Conservation (phyloP, 2,888 invertebrate genomes). For the Aphidius colemani region DNA sequence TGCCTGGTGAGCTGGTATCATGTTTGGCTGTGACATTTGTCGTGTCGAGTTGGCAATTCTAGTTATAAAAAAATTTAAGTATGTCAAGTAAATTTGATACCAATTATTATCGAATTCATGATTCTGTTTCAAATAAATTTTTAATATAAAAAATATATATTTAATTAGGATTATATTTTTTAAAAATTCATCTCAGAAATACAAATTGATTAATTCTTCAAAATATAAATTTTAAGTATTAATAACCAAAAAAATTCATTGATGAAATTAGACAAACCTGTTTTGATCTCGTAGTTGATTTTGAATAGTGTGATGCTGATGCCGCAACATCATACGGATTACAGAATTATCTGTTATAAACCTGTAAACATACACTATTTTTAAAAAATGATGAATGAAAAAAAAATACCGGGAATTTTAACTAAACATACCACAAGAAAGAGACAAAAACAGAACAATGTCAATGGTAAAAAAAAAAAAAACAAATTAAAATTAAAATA, state of each 20-base stretch:
- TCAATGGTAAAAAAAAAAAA: neutral
- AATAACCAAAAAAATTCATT: neutral
- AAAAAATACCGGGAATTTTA: too few relatives aligned
- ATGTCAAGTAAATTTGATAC: too few relatives aligned
- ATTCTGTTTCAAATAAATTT: too few relatives aligned
- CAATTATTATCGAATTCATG: too few relatives aligned
- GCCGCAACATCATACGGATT: slow-evolving; percentile 59
- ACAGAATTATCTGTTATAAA: slow-evolving; percentile 44
- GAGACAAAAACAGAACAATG: neutral
- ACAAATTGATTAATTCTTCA: slow-evolving; percentile 29
- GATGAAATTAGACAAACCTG: slow-evolving; percentile 50
- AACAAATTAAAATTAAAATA: neutral
- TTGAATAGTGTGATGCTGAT: slow-evolving; percentile 71
- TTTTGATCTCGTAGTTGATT: slow-evolving; percentile 69
- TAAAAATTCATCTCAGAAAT: neutral
- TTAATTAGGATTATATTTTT: neutral
- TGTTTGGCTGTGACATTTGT: slow-evolving; percentile 57
- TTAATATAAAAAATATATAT: too few relatives aligned
- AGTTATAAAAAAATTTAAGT: neutral
- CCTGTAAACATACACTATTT: slow-evolving; percentile 28
- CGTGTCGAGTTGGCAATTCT: slow-evolving; percentile 57
- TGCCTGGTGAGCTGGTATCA: slow-evolving; percentile 56
- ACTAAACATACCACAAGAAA: neutral
- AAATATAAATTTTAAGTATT: neutral
- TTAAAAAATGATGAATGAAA: slow-evolving; percentile 5